Conservation (phyloP, 2,797 vertebrate genomes). For the Coendou prehensilis region DNA sequence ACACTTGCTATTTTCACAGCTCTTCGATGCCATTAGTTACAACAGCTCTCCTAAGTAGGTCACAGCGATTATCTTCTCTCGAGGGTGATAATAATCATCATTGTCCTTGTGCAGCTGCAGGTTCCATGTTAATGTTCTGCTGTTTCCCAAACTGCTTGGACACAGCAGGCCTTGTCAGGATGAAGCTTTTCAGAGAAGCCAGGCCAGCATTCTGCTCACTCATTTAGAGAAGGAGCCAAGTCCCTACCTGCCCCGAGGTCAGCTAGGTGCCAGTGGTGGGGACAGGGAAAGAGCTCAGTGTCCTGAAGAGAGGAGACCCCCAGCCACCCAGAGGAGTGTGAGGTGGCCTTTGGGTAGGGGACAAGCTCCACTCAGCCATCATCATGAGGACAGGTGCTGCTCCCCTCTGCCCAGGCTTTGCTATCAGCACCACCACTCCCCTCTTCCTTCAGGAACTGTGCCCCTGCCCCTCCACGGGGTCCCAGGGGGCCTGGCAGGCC, state of each 20-base stretch:
- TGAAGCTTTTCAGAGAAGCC: background rate
- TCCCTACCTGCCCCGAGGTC: background rate
- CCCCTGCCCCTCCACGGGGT: background rate
- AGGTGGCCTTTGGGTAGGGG: background rate
- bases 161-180: background rate
- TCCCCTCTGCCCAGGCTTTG: background rate
- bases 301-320: background rate
- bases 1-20: background rate
- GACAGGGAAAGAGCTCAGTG: background rate
- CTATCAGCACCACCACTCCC: too few relatives aligned
- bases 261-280: background rate
- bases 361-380: fast-evolving
- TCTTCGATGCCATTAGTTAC: background rate
- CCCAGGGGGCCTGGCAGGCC: background rate
- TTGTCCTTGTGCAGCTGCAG: background rate
- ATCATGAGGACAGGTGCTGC: fast-evolving
- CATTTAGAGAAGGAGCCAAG: background rate
- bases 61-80: background rate
- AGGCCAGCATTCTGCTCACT: background rate
- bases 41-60: conserved; percentile 35
- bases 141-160: conserved; percentile 5
- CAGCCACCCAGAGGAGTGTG: background rate
- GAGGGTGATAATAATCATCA: background rate
- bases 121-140: background rate
- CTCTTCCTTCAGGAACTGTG: background rate